Evolutionary conservation across 2,888 invertebrate species (phyloP), one percentile per base, ranked within the genome.

Genomic region (Agrochola circellaris): DNA sequence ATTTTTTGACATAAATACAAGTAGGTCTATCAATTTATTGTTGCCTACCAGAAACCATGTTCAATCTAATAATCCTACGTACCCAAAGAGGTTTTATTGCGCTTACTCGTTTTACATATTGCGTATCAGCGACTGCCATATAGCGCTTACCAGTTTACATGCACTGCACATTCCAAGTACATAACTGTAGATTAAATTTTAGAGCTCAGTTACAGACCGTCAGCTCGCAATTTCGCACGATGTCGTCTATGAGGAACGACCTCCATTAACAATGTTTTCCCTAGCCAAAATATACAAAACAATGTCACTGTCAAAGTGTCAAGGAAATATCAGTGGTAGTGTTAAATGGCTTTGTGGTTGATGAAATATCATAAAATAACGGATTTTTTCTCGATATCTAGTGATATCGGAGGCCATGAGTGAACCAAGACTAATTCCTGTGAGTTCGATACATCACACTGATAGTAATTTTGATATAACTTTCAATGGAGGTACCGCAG

Each of bases 261-360:
- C 84, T 80, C 83, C 71, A 79, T 66, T 74, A 65, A 42, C 34
- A 75, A 75, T 80, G 75, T 81, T 84, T 77, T 82, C 65, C 61
- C 23, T 73, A 56, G 68, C 75, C 75, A 83, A 83, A 80, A 75
- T 73, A 80, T 42, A 86, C 73, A 84, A 84, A 78, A 85, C 79
- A 85, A 75, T 83, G 82, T 83, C 87, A 88, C 81, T 86, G 86
- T 89, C 89, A 84, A 86, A 84, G 83, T 87, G 85, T 89, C 89
- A 84, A 86, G 86, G 85, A 87, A 86, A 85, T 79, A 82, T 83
- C 85, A 75, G 23, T 74, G 80, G 61, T 76, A 80, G 69, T 82
- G 13, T 13, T 56, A 56, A n/a, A 51, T 56, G 75, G 64, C 65
- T 68, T 70, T 65, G 62, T 61, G 56, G 60, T 71, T 38, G 64